Evolutionary conservation across 2,113 vertebrate species (phyloP).

Genomic region (Pangasianodon gigas): DNA sequence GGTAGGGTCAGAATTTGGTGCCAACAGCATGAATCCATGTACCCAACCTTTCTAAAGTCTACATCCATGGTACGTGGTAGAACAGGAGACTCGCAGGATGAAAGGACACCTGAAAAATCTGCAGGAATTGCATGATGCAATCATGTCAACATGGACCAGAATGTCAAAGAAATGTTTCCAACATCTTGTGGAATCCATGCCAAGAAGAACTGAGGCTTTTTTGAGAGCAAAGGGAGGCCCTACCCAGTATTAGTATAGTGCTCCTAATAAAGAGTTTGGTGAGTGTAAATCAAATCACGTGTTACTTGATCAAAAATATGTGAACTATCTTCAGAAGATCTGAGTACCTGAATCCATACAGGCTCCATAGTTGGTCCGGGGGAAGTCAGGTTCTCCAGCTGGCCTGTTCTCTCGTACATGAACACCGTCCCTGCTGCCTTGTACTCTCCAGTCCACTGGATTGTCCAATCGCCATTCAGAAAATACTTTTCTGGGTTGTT

Average conservation of each 20-base stretch:
- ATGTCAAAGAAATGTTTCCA: too few species aligned
- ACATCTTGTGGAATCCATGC: too few species aligned
- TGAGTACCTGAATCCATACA: conserved; percentile 90
- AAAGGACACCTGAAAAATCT: too few species aligned
- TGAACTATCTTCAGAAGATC: not conserved
- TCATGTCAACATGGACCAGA: too few species aligned
- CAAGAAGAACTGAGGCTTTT: too few species aligned
- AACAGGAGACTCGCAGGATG: too few species aligned
- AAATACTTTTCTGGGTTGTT: conserved; percentile 87
- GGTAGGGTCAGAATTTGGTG: too few species aligned
- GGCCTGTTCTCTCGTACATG: conserved; percentile 84
- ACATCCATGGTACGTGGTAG: too few species aligned
- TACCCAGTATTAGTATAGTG: not conserved
- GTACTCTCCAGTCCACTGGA: conserved; percentile 95
- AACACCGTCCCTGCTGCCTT: conserved; percentile 89
- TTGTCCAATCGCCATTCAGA: conserved; percentile 92
- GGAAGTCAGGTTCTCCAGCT: conserved; percentile 91
- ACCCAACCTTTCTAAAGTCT: too few species aligned
- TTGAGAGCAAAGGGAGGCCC: too few species aligned
- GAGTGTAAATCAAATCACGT: not conserved
- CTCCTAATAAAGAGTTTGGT: not conserved
- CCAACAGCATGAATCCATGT: too few species aligned
- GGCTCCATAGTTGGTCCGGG: conserved; percentile 89
- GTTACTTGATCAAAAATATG: not conserved
- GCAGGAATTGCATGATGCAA: too few species aligned